Percentiles rank a stretch among this genome's conserved stretches.
phyloP scores from a whole-genome alignment of 2,113 vertebrate genomes.

The Phasianus colchicus region DNA sequence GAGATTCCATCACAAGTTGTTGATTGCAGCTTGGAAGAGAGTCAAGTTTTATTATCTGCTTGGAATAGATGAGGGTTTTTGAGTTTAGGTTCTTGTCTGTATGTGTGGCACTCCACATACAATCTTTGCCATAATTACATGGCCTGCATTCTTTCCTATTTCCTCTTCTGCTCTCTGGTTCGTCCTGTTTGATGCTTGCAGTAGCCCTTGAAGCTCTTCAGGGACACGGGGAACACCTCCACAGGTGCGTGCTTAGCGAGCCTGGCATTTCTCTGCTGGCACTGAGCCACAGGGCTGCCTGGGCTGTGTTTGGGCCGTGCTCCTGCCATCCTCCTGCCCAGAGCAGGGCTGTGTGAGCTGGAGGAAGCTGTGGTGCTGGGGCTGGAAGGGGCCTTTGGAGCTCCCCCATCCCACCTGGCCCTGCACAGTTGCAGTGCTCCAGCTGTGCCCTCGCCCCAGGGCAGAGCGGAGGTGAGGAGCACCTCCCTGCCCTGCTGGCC shows the following conservation, averaged over 20 bases:
- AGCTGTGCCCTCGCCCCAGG: no score
- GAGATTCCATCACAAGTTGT: background rate
- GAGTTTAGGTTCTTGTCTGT: background rate
- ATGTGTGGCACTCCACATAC: background rate
- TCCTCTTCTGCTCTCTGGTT: background rate
- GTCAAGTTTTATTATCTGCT: background rate
- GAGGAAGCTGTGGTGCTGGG: rapidly evolving
- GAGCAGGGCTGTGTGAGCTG: background rate
- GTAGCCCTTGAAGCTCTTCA: rapidly evolving
- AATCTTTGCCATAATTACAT: rapidly evolving
- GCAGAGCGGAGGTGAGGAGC: no score
- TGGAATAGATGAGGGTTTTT: background rate
- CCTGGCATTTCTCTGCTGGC: background rate
- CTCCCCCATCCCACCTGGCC: background rate
- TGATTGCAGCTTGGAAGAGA: background rate
- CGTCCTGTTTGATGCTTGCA: background rate
- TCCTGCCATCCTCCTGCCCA: rapidly evolving
- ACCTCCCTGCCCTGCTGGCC: no score
- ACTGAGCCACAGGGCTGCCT: rapidly evolving
- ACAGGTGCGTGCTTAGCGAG: rapidly evolving
- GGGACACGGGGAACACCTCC: background rate
- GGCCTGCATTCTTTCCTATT: background rate
- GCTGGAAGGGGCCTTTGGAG: background rate
- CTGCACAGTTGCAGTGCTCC: no score
- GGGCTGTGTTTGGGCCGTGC: no score